These are phyloP conservation scores for Antitype chi DNA, from an alignment of 2,888 invertebrate genomes.

Conservation along the genomic window DNA sequence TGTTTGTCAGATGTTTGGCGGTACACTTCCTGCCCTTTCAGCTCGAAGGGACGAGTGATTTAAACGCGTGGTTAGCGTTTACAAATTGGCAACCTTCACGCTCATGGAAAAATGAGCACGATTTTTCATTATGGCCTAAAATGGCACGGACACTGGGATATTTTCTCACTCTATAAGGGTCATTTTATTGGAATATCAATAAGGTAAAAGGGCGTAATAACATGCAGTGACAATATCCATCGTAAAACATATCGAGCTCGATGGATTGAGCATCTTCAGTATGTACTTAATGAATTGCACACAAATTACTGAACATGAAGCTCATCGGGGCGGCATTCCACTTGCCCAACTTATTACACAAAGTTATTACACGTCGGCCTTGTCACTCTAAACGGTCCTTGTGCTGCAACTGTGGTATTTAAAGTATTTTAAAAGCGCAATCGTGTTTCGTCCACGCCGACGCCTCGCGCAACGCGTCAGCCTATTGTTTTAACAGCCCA, in stretches of 20 bases:
- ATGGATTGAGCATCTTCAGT: conserved; percentile 39
- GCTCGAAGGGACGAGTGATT: conserved; percentile 64
- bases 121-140: conserved; percentile 68
- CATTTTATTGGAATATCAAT: conserved; percentile 62
- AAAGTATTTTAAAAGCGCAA: conserved; percentile 71
- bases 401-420: conserved; percentile 63
- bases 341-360: conserved; percentile 54
- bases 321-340: conserved; percentile 48
- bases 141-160: conserved; percentile 63
- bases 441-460: conserved; percentile 54
- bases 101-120: conserved; percentile 65
- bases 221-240: conserved; percentile 57
- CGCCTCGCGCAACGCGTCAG: conserved; percentile 53
- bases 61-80: conserved; percentile 65
- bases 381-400: conserved; percentile 59
- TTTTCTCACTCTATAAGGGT: conserved; percentile 55
- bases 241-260: conserved; percentile 45
- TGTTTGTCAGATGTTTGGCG: conserved; percentile 54
- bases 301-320: conserved; percentile 34
- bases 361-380: conserved; percentile 56
- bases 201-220: conserved; percentile 51
- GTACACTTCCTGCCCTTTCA: conserved; percentile 58
- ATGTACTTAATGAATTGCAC: conserved; percentile 43
- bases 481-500: conserved; percentile 71
- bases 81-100: conserved; percentile 71